Percentiles rank a stretch among this genome's conserved stretches.
phyloP scores from a whole-genome alignment of 2,797 vertebrate species.

The Nothura maculosa region DNA sequence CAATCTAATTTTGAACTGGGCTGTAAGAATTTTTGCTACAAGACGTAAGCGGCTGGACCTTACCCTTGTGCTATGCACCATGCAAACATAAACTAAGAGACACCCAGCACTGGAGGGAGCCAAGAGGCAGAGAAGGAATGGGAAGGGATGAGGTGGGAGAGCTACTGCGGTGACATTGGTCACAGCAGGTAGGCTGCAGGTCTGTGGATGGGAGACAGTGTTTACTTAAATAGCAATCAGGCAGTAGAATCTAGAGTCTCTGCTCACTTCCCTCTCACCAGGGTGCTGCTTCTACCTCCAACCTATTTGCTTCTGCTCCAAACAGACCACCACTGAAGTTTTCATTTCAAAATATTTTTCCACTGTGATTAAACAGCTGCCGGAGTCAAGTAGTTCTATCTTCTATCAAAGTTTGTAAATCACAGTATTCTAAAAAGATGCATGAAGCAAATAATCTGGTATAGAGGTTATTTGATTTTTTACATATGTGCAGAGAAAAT shows the following conservation, averaged over 20 bases:
- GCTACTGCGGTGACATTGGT: background rate
- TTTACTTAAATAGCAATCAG: constrained; percentile 7
- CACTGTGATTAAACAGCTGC: constrained; percentile 49
- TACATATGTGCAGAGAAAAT: constrained; percentile 70
- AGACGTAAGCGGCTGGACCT: constrained; percentile 8
- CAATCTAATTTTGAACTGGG: background rate
- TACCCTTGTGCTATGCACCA: background rate
- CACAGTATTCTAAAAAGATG: constrained; percentile 27
- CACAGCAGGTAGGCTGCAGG: background rate
- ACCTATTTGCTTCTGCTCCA: background rate
- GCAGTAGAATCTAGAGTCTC: background rate
- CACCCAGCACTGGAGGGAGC: background rate
- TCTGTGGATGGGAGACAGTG: background rate
- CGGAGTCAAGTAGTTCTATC: constrained; percentile 20
- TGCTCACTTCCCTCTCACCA: background rate
- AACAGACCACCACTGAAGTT: constrained; percentile 47
- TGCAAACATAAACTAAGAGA: background rate
- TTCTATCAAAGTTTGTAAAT: constrained; percentile 43
- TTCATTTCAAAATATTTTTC: constrained; percentile 45
- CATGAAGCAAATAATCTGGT: constrained; percentile 24
- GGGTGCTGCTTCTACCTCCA: background rate
- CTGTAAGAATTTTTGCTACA: constrained; percentile 19
- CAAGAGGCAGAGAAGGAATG: background rate
- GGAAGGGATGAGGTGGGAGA: background rate
- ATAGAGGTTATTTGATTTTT: constrained; percentile 74